A percentile compares a stretch with the other conserved stretches of the same genome.
Evolutionary conservation across 2,113 vertebrate genomes (phyloP).

Genomic region (Glaucomys volans): DNA sequence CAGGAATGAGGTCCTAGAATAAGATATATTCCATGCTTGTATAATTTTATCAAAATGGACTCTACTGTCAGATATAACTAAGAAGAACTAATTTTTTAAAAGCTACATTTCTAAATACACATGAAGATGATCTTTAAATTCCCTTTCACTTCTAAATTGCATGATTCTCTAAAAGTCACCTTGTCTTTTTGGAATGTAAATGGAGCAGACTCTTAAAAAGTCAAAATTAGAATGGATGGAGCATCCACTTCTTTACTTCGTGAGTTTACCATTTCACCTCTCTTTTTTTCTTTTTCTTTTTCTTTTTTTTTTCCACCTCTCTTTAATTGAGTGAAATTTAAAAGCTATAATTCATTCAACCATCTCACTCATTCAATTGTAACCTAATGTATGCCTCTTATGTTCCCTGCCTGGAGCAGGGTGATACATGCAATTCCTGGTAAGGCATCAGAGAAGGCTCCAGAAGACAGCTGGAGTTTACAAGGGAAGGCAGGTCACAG

Average conservation of each 20-base stretch:
- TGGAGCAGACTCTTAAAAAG: slow-evolving; percentile 34
- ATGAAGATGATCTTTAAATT: not conserved
- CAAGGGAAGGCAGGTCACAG: not conserved
- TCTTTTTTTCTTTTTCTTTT: no score
- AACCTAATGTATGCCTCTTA: not conserved
- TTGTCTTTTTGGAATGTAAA: slow-evolving; percentile 1
- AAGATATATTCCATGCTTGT: no score
- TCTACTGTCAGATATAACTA: not conserved
- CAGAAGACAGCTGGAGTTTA: not conserved
- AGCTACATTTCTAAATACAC: not conserved
- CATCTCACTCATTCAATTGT: not conserved
- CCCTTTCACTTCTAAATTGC: not conserved
- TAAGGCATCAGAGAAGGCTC: not conserved
- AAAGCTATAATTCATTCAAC: not conserved
- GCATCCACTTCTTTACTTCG: not conserved
- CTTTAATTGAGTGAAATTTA: not conserved
- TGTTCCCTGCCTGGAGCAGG: not conserved
- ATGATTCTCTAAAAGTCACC: not conserved
- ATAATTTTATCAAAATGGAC: no score
- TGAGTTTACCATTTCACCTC: not conserved
- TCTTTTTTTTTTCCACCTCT: not conserved
- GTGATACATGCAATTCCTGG: not conserved
- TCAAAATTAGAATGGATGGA: not conserved
- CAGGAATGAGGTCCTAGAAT: no score
- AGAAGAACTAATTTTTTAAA: not conserved